phyloP scores from a whole-genome alignment of 2,888 invertebrate genomes.

The Agonopterix subpropinquella region DNA sequence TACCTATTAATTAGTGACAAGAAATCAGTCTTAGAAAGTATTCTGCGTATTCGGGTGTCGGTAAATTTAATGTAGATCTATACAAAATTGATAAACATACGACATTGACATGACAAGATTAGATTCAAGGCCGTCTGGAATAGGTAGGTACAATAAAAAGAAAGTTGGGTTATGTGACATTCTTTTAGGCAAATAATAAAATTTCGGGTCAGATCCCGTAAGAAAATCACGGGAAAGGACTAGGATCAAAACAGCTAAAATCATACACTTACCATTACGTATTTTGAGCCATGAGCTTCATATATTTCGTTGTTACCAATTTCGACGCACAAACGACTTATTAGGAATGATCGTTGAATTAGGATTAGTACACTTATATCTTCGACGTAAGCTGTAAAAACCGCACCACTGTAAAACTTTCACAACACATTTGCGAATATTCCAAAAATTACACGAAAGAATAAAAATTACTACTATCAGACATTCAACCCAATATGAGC shows the following conservation, averaged over 20 bases:
- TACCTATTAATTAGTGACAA: too few species aligned
- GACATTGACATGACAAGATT: conserved; percentile 72
- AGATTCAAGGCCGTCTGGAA: conserved; percentile 69
- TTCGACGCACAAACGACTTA: conserved; percentile 12
- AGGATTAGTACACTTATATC: conserved; percentile 15
- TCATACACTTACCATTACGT: conserved; percentile 9
- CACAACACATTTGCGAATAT: conserved; percentile 25
- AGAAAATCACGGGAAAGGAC: too few species aligned
- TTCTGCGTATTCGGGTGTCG: too few species aligned
- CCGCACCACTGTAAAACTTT: conserved; percentile 17
- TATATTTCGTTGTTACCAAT: conserved; percentile 16
- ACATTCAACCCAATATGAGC: conserved; percentile 50
- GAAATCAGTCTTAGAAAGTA: too few species aligned
- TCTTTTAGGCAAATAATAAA: not conserved
- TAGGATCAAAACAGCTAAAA: too few species aligned
- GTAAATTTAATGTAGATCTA: not conserved
- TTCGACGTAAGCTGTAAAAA: conserved; percentile 14
- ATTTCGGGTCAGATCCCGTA: not conserved
- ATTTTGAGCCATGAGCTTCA: conserved; percentile 20
- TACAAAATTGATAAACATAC: conserved; percentile 52
- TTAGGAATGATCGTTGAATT: conserved; percentile 7
- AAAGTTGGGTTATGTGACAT: conserved; percentile 62
- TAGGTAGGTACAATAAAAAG: conserved; percentile 10
- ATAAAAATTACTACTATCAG: conserved; percentile 43
- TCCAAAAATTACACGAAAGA: conserved; percentile 28